Evolutionary conservation across 2,113 vertebrate genomes (phyloP).

Genomic region (Lontra canadensis): DNA sequence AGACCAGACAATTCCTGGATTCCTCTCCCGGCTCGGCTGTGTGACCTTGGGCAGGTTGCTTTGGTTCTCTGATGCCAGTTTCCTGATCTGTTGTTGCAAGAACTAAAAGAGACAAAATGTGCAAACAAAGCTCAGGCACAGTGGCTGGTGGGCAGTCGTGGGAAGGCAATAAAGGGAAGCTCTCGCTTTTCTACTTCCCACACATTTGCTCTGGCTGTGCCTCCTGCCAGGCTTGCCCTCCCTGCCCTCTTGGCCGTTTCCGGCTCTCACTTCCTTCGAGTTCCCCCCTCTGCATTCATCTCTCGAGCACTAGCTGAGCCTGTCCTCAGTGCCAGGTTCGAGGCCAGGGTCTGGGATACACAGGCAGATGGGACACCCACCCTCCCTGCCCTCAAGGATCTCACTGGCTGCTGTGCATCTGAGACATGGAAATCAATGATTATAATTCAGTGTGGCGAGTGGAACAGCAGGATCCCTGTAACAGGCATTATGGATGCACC

Average conservation of each 20-base stretch:
- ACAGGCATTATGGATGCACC: background rate
- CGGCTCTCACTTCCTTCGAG: slow-evolving; percentile 45
- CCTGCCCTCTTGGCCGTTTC: slow-evolving; percentile 34
- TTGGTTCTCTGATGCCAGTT: slow-evolving; percentile 53
- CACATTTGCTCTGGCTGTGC: slow-evolving; percentile 37
- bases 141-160: slow-evolving; percentile 27
- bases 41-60: slow-evolving; percentile 76
- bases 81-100: slow-evolving; percentile 29
- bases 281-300: background rate
- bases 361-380: slow-evolving; percentile 45
- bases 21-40: slow-evolving; percentile 33
- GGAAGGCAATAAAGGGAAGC: slow-evolving; percentile 14
- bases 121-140: background rate
- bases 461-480: background rate
- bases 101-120: slow-evolving; percentile 14
- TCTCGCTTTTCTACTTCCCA: slow-evolving; percentile 60
- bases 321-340: slow-evolving; percentile 5
- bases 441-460: background rate
- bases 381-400: slow-evolving; percentile 53
- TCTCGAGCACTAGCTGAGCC: background rate
- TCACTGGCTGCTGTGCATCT: background rate
- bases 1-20: slow-evolving; percentile 1
- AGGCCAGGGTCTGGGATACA: slow-evolving; percentile 32
- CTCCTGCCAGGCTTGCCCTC: slow-evolving; percentile 57
- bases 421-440: slow-evolving; percentile 41